Percentiles rank a stretch among this genome's conserved stretches.
phyloP scores from a whole-genome alignment of 1,140 invertebrate genomes.

The Drosophila nannoptera region DNA sequence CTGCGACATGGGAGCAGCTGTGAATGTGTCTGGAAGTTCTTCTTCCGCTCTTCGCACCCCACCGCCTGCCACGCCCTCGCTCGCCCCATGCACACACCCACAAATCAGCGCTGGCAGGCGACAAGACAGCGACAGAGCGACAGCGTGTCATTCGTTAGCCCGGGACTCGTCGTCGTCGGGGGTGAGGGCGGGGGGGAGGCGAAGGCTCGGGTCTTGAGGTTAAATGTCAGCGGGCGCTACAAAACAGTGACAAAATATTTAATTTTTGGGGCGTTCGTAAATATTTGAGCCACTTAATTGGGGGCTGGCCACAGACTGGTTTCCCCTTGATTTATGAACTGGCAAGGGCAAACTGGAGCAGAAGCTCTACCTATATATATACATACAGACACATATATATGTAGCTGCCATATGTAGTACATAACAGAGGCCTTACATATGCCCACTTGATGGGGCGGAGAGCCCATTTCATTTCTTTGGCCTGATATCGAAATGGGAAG shows the following conservation, averaged over 20 bases:
- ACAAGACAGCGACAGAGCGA: constrained; percentile 14
- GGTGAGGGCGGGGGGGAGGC: background rate
- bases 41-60: background rate
- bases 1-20: constrained; percentile 47
- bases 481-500: too few species aligned
- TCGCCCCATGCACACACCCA: constrained; percentile 16
- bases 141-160: background rate
- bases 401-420: too few species aligned
- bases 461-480: too few species aligned
- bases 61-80: background rate
- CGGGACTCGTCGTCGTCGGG: background rate
- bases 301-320: constrained; percentile 34
- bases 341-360: background rate
- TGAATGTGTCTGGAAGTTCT: constrained; percentile 45
- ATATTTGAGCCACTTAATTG: constrained; percentile 76
- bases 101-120: constrained; percentile 44
- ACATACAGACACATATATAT: background rate
- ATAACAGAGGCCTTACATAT: too few species aligned
- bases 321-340: constrained; percentile 63
- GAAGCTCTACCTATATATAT: background rate
- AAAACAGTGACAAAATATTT: constrained; percentile 76
- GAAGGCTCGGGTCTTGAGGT: constrained; percentile 40
- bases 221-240: constrained; percentile 71
- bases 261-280: constrained; percentile 72
- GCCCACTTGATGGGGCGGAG: too few species aligned